Conservation (phyloP, 2,797 vertebrate species). For the Helicolenus hilgendorfi region DNA sequence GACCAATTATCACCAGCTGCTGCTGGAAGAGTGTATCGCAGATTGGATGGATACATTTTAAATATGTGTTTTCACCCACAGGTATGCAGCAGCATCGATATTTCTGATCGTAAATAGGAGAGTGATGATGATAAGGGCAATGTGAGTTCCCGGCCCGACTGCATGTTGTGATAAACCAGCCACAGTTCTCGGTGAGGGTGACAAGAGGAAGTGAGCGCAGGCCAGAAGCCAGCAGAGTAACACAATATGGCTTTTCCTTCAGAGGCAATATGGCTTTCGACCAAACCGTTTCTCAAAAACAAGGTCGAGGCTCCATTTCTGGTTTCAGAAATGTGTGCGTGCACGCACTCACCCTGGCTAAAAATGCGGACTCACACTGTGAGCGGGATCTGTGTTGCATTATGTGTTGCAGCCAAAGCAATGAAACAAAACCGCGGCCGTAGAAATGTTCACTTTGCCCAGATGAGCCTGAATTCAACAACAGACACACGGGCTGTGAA, state of each 20-base stretch:
- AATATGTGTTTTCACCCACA: constrained; percentile 28
- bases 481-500: constrained; percentile 55
- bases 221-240: constrained; percentile 65
- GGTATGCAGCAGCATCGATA: constrained; percentile 9
- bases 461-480: constrained; percentile 60
- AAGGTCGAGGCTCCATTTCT: constrained; percentile 79
- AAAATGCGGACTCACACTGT: constrained; percentile 56
- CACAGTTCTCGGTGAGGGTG: constrained; percentile 35
- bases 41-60: constrained; percentile 37
- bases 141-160: constrained; percentile 8
- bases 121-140: constrained; percentile 23
- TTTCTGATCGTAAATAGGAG: constrained; percentile 3
- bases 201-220: constrained; percentile 71
- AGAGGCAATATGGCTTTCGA: constrained; percentile 60
- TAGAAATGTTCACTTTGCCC: constrained; percentile 77
- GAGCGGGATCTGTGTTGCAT: constrained; percentile 84
- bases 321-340: background rate
- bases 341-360: constrained; percentile 28
- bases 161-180: constrained; percentile 43
- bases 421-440: constrained; percentile 82
- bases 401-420: constrained; percentile 82
- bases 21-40: constrained; percentile 41
- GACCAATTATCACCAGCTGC: constrained; percentile 76
- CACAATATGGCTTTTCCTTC: constrained; percentile 76
- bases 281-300: constrained; percentile 82